These are phyloP conservation scores for Taeniopygia guttata DNA, from an alignment of 2,797 vertebrate genomes.

Conservation along the genomic window DNA sequence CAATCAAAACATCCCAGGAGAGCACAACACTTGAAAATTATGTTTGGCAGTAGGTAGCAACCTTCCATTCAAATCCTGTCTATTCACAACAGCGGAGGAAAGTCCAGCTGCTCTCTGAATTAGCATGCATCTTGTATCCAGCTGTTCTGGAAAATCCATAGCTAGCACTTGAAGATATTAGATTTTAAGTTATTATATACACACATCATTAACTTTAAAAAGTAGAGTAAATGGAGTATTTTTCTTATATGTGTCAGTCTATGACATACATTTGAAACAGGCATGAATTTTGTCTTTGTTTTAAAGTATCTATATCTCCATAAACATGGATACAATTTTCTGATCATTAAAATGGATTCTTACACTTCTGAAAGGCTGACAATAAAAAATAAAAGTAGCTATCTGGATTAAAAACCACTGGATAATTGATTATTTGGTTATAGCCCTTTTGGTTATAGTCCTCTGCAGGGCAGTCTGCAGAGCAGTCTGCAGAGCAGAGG, in stretches of 20 bases:
- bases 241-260: background rate
- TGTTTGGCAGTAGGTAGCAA: background rate
- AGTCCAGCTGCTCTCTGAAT: background rate
- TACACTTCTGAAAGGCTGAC: constrained; percentile 21
- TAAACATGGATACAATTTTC: constrained; percentile 14
- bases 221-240: background rate
- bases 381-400: background rate
- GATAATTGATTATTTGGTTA: constrained; percentile 49
- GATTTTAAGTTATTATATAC: constrained; percentile 21
- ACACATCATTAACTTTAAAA: constrained; percentile 34
- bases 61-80: background rate
- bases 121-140: background rate
- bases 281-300: background rate
- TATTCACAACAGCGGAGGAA: background rate
- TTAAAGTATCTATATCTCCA: background rate
- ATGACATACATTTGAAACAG: constrained; percentile 2
- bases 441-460: background rate
- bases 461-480: no score
- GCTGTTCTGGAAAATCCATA: constrained; percentile 18
- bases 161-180: constrained; percentile 34
- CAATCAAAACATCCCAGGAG: background rate
- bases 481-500: no score
- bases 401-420: constrained; percentile 46
- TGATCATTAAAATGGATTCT: background rate
- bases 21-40: background rate